Conservation (phyloP, 1,140 invertebrate genomes). For the Drosophila hydei region DNA sequence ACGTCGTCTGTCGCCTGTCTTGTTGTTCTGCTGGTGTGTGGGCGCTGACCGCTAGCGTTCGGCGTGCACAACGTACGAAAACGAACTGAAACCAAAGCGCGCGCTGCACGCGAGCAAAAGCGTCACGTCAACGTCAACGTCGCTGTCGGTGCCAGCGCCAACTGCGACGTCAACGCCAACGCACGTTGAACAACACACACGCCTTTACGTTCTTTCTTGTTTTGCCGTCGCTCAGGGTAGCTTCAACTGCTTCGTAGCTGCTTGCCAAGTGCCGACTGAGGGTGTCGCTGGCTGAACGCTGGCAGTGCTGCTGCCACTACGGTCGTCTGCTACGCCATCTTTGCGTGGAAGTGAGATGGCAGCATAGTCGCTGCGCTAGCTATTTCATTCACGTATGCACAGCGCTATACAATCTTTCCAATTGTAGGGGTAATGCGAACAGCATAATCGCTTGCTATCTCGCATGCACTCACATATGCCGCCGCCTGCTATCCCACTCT, state of each 20-base stretch:
- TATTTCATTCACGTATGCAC: constrained; percentile 11
- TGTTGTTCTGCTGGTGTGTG: constrained; percentile 25
- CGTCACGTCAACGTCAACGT: constrained; percentile 46
- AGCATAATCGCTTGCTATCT: constrained; percentile 10
- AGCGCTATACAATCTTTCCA: constrained; percentile 38
- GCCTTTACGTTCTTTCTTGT: constrained; percentile 5
- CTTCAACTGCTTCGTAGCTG: constrained; percentile 43
- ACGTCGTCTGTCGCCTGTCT: constrained; percentile 11
- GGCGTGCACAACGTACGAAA: constrained; percentile 74
- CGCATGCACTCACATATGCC: background rate
- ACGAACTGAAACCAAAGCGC: constrained; percentile 74
- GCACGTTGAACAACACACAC: constrained; percentile 13
- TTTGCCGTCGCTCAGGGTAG: constrained; percentile 35
- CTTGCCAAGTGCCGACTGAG: constrained; percentile 48
- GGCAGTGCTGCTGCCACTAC: constrained; percentile 3
- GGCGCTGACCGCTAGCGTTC: constrained; percentile 50
- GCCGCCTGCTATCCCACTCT: constrained; percentile 13
- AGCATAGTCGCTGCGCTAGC: background rate
- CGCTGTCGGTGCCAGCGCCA: constrained; percentile 46
- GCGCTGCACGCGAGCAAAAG: constrained; percentile 74
- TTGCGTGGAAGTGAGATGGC: constrained; percentile 57
- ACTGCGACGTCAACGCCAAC: constrained; percentile 38
- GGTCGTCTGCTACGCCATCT: constrained; percentile 62
- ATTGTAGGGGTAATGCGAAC: constrained; percentile 50
- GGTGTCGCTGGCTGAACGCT: constrained; percentile 10